Evolutionary conservation across 23 tunicate species (phyloP), one percentile per base, ranked within the genome.

Genomic region (Diplosoma virens): DNA sequence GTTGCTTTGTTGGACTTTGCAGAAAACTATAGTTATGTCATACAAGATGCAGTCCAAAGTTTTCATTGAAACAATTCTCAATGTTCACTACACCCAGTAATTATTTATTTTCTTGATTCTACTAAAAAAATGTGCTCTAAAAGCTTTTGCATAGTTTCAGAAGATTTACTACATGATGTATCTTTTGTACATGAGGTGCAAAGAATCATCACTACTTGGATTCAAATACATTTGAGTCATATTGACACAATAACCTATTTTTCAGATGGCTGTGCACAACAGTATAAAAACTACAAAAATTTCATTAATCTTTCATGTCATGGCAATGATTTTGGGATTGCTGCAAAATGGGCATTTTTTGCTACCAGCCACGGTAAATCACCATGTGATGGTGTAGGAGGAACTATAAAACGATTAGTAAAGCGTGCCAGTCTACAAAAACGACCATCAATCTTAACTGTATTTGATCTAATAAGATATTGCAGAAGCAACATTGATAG

Each of bases 271-370:
- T 67, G 50, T 67, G 74, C 74, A 3, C 7, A 5, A 6, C 74
- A 67, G 52, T 67, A 67, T 21, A 67, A 67, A 67, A 67, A 67
- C 52, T 67, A 35, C 74, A 67, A 67, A 36, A 67, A 67, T 67
- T 25, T 67, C 18, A 18, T 67, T 2, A 67, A 67, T 23, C 52
- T 67, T 17, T 35, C 52, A 14, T 35, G 6, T 23, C 74, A 67
- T 23, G 21, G 36, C 18, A 33, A 3, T 3, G 74, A 67, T 67
- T 67, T 67, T 67, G 52, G 30, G 3, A 3, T 67, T 2, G 7
- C 7, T 2, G 74, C 74, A 16, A 11, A 25, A 4, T 63, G 70
- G 52, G 24, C 23, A 11, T 67, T 67, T 36, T 67, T 35, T 37
- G 74, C 74, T 6, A 67, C 50, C 2, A 34, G 52, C 17, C 74